Base-by-base conservation (phyloP, 1,140 invertebrate genomes). In the Fragariocoptes setiger region DNA sequence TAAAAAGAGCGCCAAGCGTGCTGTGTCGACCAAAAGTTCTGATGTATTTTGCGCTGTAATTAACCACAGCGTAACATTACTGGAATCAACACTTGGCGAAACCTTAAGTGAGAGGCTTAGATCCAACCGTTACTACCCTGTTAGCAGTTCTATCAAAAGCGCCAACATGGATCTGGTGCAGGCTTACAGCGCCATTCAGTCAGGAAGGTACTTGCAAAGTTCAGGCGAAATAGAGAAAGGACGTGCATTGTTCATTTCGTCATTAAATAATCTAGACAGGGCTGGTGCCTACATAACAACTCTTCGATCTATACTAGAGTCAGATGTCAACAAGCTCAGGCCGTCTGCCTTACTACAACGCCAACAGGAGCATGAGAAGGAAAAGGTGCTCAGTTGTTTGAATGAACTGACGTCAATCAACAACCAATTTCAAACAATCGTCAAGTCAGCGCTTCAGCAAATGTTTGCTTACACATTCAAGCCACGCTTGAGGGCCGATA, bases 11-110 rank as follows among this genome's bases (percentile, higher is more conserved):
- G 74, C 94, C 22, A 70, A 76, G 50, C 69, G 88, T 43, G 72
- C 78, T 15, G 66, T 86, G 39, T 73, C 73, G 4, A 86, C 74
- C 51, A 74, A 74, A 49, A 92, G 75, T 53, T 67, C 92, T 37
- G 86, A 97, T 57, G 86, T 83, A 31, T 72, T 83, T 37, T 95
- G 90, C 63, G 85, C 83, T 21, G 79, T 92, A 49, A 70, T 97
- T 2, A 97, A 99, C 58, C 85, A 88, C 60, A 76, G 76, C 1
- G 74, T 73, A 50, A 68, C 74, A 1, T 67, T 79, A 37, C 60
- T 97, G 20, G 88, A 95, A 61, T 71, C 74, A 40, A 73, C 78
- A 48, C 82, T 79, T 54, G 68, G 71, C 15, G 67, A 66, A 42
- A 69, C 76, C 21, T 62, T 94, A 18, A 69, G 72, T 41, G 64